phyloP scores from a whole-genome alignment of 2,888 invertebrate genomes.

The Coleophora deauratella region DNA sequence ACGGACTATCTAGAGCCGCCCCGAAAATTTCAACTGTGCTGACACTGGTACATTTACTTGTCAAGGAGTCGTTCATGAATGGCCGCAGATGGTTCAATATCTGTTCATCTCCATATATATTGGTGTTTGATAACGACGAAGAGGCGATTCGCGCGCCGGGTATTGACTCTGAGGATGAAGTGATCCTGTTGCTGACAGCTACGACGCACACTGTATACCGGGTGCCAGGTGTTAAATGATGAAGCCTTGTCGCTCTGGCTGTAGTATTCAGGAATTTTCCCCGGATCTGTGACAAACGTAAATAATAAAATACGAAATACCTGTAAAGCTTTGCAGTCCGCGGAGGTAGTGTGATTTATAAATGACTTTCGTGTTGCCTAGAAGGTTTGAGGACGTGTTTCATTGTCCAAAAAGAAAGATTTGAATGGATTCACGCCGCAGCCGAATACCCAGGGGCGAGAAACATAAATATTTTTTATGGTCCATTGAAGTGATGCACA shows the following conservation, averaged over 20 bases:
- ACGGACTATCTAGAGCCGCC: constrained; percentile 70
- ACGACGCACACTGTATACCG: constrained; percentile 91
- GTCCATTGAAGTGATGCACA: constrained; percentile 72
- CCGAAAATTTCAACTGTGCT: constrained; percentile 83
- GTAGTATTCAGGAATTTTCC: constrained; percentile 83
- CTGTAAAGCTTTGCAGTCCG: background rate
- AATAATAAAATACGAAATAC: no score
- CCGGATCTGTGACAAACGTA: constrained; percentile 74
- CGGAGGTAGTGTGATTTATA: background rate
- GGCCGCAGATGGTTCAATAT: constrained; percentile 56
- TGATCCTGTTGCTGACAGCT: constrained; percentile 82
- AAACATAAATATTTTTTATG: constrained; percentile 72
- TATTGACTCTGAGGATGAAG: constrained; percentile 48
- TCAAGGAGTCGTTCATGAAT: constrained; percentile 78
- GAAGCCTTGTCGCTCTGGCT: constrained; percentile 82
- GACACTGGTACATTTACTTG: constrained; percentile 84
- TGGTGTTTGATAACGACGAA: constrained; percentile 46
- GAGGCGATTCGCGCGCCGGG: constrained; percentile 70
- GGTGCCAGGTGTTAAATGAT: constrained; percentile 83
- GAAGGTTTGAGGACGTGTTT: constrained; percentile 35
- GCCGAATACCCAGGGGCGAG: constrained; percentile 54
- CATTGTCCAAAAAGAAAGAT: constrained; percentile 49
- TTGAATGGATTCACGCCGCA: constrained; percentile 56
- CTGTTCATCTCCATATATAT: constrained; percentile 76
- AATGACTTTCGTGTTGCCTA: constrained; percentile 19